Conservation (phyloP, 2,113 vertebrate species). For the Rhea americana region DNA sequence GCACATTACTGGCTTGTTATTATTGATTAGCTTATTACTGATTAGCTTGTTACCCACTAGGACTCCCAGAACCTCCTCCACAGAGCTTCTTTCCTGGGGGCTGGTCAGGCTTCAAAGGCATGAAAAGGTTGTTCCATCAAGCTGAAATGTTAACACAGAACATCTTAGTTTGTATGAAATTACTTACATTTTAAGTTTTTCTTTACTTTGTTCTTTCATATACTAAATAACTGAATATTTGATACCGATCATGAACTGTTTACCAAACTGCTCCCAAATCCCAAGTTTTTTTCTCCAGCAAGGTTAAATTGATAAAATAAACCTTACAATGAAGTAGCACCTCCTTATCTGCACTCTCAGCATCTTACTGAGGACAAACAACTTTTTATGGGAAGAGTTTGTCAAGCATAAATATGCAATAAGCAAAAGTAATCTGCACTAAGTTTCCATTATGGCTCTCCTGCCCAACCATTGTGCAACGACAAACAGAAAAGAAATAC, state of each 20-base stretch:
- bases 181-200: neutral
- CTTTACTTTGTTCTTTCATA: neutral
- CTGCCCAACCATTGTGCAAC: neutral
- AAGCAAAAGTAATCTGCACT: neutral
- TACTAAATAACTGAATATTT: neutral
- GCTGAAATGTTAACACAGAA: neutral
- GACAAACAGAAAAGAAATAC: neutral
- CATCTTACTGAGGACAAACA: neutral
- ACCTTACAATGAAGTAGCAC: neutral
- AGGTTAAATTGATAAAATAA: neutral
- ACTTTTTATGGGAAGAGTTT: neutral
- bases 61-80: too few species aligned
- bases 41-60: too few species aligned
- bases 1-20: too few species aligned
- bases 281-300: neutral
- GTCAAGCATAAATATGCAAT: neutral
- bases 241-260: neutral
- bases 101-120: too few species aligned
- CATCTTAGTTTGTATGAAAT: neutral
- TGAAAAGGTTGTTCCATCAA: neutral
- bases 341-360: neutral
- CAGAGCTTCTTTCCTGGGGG: too few species aligned
- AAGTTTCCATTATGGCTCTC: neutral
- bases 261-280: neutral
- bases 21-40: too few species aligned